Base-by-base conservation (phyloP, 2,888 invertebrate species). In the Bimastos eiseni region DNA sequence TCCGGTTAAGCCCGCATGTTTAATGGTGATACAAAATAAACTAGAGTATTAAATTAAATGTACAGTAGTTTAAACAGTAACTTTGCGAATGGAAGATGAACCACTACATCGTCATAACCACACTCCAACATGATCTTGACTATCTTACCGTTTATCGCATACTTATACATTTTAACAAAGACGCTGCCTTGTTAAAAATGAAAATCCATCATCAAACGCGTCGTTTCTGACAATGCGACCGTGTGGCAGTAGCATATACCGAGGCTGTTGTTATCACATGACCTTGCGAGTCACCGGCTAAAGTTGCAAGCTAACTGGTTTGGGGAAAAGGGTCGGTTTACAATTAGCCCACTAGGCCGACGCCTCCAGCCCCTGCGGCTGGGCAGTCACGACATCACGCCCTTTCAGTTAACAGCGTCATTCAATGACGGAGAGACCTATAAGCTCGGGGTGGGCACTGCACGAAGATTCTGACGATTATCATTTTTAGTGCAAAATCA, bases 341-440 rank as follows among this genome's bases (percentile, higher is more conserved):
- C 70, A 13, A 70, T 70, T n/a, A n/a, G 70, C n/a, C 70, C n/a
- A 70, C 70, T 30, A 70, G n/a, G 70, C n/a, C 70, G 70, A 70
- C 70, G 70, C 70, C 70, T 70, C 70, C 30, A 70, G 70, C 70
- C n/a, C 13, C 30, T 70, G n/a, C 70, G 70, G 70, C 70, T n/a
- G 30, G n/a, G 70, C 70, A 70, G 70, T 70, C 70, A 70, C 70
- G 70, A 70, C 70, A 70, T 70, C 70, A 70, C 70, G n/a, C 70
- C 70, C 70, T n/a, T 70, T 0, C 70, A 70, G 55, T 24, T 30
- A 70, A 70, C 11, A 70, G 70, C 70, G 70, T 70, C 30, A 70
- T 70, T 70, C 70, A 6, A 70, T 70, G 70, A 70, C 70, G 70
- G 70, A 70, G 70, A n/a, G 70, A 70, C 70, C 70, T n/a, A 70